Evolutionary conservation across 1,140 invertebrate genomes (phyloP), one percentile per base, ranked within the genome.

Genomic region (Aphis craccivora): DNA sequence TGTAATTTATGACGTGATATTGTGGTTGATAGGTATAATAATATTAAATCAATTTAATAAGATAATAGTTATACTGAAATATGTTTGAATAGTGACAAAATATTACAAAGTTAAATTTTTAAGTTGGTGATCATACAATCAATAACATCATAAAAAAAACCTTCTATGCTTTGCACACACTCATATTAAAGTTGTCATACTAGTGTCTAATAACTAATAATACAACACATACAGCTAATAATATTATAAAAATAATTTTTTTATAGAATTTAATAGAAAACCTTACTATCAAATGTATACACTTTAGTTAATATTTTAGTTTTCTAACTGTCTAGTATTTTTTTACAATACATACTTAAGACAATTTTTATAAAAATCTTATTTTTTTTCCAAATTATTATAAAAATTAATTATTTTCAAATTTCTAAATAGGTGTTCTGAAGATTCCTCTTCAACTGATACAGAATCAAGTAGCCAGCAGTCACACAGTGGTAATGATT

Each of bases 401-500:
- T n/a, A 6, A 87, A 87, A 53, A 23, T 40, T 40, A 89, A 89
- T 55, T 6, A 40, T 89, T 60, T 60, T 67, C 30, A 60, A 11
- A 67, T 90, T 90, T 94, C 95, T 84, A 95, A 95, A 94, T 53
- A 93, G 91, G 43, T 86, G 23, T 53, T 93, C 91, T 53, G 95
- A 95, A 94, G 95, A 95, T 55, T 96, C 95, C 0, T 93, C 90
- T 67, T 94, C 94, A 60, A 96, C 96, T 20, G 97, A 97, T 94
- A 96, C 96, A 11, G 97, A 97, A 94, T 97, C 96, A 2, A 95
- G 95, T 94, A 97, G 97, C 94, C 97, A 97, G 94, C 96, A 97
- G 88, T 98, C 97, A 23, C 97, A 97, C 94, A 97, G 97, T 0
- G 97, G 97, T 84, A 96, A 97, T 94, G 97, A 98, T 96, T 98